Evolutionary conservation across 2,797 vertebrate genomes (phyloP).

Genomic region (Bradypus variegatus): DNA sequence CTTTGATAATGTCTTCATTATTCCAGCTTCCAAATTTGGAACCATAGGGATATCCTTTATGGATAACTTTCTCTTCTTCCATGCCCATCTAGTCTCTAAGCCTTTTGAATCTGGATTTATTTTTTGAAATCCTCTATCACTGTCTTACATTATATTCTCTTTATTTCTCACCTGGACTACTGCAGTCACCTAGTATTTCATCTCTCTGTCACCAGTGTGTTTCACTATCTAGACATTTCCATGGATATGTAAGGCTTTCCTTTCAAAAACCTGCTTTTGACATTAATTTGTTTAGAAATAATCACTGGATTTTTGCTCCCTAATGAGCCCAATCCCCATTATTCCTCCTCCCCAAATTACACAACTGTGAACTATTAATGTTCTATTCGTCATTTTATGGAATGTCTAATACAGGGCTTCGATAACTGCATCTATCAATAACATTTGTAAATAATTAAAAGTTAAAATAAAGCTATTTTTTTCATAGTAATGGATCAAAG

Average conservation of each 20-base stretch:
- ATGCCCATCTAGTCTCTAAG: not conserved
- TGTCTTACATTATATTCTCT: not conserved
- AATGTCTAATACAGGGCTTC: not conserved
- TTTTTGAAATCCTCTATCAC: not conserved
- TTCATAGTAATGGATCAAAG: not conserved
- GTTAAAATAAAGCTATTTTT: not conserved
- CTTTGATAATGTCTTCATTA: not conserved
- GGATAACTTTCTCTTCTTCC: not conserved
- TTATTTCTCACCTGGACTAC: not conserved
- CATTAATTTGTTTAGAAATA: not conserved
- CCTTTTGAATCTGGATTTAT: not conserved
- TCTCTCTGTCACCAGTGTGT: not conserved
- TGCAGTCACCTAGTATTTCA: not conserved
- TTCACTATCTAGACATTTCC: not conserved
- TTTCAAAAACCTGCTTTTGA: not conserved
- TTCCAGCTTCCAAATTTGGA: not conserved
- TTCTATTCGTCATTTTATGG: not conserved
- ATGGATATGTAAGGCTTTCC: not conserved
- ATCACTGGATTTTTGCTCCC: not conserved
- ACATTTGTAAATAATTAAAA: not conserved
- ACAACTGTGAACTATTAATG: not conserved
- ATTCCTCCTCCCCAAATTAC: not conserved
- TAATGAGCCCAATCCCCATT: not conserved
- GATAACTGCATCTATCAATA: not conserved
- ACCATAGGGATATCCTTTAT: not conserved